phyloP scores from a whole-genome alignment of 2,797 vertebrate species.

The Merluccius polli region DNA sequence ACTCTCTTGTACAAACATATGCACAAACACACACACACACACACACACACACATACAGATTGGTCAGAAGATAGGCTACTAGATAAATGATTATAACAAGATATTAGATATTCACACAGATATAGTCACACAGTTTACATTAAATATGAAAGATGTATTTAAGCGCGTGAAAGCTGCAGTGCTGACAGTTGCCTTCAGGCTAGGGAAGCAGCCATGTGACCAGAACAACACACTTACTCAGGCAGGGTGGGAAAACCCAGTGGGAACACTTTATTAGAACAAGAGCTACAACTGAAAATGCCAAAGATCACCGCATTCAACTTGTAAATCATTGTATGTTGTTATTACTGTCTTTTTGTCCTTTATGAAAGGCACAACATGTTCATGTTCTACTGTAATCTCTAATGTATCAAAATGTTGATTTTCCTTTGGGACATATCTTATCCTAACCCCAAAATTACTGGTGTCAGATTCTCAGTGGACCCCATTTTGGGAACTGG shows the following conservation, averaged over 20 bases:
- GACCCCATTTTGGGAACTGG: not conserved
- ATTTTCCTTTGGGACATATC: not conserved
- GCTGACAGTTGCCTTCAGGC: slow-evolving; percentile 15
- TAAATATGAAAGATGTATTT: not conserved
- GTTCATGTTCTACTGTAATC: not conserved
- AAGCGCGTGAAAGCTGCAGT: not conserved
- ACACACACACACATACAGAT: slow-evolving; percentile 24
- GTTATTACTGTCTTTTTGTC: not conserved
- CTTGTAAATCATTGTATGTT: not conserved
- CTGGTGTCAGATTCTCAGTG: not conserved
- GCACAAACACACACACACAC: slow-evolving; percentile 37
- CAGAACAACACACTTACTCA: slow-evolving; percentile 15
- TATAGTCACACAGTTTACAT: not conserved
- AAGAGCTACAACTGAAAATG: not conserved
- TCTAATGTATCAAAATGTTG: not conserved
- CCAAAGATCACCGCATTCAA: not conserved
- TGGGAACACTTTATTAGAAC: not conserved
- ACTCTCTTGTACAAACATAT: slow-evolving; percentile 35
- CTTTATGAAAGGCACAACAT: not conserved
- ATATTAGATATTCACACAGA: slow-evolving; percentile 6
- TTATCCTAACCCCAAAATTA: not conserved
- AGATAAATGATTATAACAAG: not conserved
- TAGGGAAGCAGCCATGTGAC: slow-evolving; percentile 4
- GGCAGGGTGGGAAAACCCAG: slow-evolving; percentile 24
- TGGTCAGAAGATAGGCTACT: not conserved